Base-by-base conservation (phyloP, 2,113 vertebrate genomes). In the Ranitomeya variabilis region DNA sequence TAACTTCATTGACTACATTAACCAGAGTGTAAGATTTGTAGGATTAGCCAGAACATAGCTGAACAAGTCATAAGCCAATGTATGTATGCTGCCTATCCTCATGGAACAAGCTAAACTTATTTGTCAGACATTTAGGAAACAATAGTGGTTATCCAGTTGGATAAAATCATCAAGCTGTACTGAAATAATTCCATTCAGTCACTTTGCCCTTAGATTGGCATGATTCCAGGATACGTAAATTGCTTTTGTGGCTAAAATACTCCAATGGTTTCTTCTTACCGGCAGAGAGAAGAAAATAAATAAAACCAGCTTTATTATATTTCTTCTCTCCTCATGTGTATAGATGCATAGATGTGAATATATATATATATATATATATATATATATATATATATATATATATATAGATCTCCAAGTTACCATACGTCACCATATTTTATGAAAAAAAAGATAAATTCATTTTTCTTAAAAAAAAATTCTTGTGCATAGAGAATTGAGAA, bases 381-480 rank as follows among this genome's bases (percentile, higher is more conserved):
- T 26, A 45, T 37, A 23, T 11, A 21, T 52, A 51, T 14, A 37
- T 31, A 62, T n/a, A n/a, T 26, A 45, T 37, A 23, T 11, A 21
- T 52, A 51, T 14, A 37, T 31, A 62, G n/a, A n/a, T n/a, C n/a
- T 2, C 26, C 26, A 31, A 31, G 21, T 6, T 4, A 15, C 10
- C 54, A 84, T 59, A 86, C 60, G 37, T 45, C 37, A 64, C 12
- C 67, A 15, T 77, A 77, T 54, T 79, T 79, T 86, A 37, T 11
- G 45, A 54, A 55, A 52, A 2, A 83, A 26, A 79, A 87, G 16
- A 12, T 87, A 31, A 31, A 31, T 69, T 83, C 37, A 16, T 81
- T 31, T 0, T 90, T 92, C 89, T 91, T 67, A 7, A 92, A 91
- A 89, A 11, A 51, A 69, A 88, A 45, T 74, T 60, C 52, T 52